Evolutionary conservation across 2,113 vertebrate genomes (phyloP), one percentile per base, ranked within the genome.

Genomic region (Loxodonta africana): DNA sequence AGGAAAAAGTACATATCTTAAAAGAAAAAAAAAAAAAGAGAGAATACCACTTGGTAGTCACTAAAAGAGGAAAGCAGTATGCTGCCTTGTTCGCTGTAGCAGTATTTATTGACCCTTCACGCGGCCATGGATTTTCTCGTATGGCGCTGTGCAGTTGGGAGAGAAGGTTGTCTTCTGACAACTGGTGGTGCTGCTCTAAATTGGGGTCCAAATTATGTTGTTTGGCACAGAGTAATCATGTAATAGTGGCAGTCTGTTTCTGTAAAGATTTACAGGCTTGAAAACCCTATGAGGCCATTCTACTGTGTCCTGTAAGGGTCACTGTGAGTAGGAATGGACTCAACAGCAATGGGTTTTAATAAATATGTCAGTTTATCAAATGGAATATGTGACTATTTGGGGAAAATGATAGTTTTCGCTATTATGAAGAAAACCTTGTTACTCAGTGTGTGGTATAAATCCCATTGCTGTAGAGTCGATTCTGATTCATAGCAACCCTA

Each of bases 71-170:
- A 46, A 62, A 33, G 30, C 28, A 21, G 25, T 8, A 0, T 17
- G 21, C 57, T 6, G 1, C 25, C 4, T 46, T 5, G 69, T 67
- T 1, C 20, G 51, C 65, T 2, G 15, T 57, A 20, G 44, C n/a
- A 1, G 65, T 53, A 1, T 6, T 5, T 1, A 8, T 1, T 7
- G 44, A 44, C 18, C 8, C 51, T 20, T 7, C 0, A 1, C 25
- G 4, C 0, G 3, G 15, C 41, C 0, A 37, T 41, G 6, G 0
- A 5, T 2, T 46, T 26, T 14, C 51, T 44, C 2, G 0, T 20
- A 1, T 0, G 12, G 11, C n/a, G 7, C 6, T 17, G 2, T 69
- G 26, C 2, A 0, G 62, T 63, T 67, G 28, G 33, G 63, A 85
- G 83, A 60, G 2, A 23, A 0, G 14, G 21, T 15, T 51, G 12